These are phyloP conservation scores for Musca domestica DNA, from an alignment of 1,140 invertebrate genomes.

Conservation along the genomic window DNA sequence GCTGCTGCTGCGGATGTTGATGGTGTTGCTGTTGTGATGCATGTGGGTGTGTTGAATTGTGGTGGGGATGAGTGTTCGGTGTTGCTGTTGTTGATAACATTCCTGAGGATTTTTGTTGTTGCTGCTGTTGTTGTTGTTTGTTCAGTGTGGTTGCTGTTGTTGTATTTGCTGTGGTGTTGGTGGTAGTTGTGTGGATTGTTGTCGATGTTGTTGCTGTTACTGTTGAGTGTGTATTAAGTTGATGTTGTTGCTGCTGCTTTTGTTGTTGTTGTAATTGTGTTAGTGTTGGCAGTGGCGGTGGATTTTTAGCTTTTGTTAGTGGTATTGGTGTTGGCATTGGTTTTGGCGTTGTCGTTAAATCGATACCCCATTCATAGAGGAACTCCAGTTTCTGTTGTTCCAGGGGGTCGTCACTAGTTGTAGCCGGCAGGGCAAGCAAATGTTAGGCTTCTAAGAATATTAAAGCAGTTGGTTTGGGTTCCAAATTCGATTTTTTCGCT, in stretches of 20 bases:
- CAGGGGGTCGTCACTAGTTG: constrained; percentile 59
- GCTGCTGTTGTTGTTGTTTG: constrained; percentile 25
- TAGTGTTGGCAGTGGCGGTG: constrained; percentile 50
- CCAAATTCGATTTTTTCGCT: constrained; percentile 84
- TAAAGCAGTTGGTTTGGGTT: constrained; percentile 81
- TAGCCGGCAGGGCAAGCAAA: constrained; percentile 75
- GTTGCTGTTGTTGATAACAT: constrained; percentile 23
- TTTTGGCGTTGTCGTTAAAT: constrained; percentile 59
- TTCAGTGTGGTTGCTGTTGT: constrained; percentile 36
- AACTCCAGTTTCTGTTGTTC: constrained; percentile 57
- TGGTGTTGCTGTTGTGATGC: constrained; percentile 32
- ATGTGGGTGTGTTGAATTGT: constrained; percentile 22
- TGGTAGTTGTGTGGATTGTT: constrained; percentile 35
- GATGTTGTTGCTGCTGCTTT: constrained; percentile 31
- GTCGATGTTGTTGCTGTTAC: constrained; percentile 27
- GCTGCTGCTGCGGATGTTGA: constrained; percentile 29
- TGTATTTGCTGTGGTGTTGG: constrained; percentile 24
- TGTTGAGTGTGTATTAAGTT: constrained; percentile 7
- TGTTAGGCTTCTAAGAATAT: constrained; percentile 88
- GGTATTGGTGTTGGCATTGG: constrained; percentile 54
- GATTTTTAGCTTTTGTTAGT: constrained; percentile 53
- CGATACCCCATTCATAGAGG: constrained; percentile 60
- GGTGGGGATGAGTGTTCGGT: constrained; percentile 18
- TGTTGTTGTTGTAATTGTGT: constrained; percentile 12
- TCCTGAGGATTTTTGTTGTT: constrained; percentile 32